Evolutionary conservation across 2,888 invertebrate genomes (phyloP).

Genomic region (Coleophora flavipennella): DNA sequence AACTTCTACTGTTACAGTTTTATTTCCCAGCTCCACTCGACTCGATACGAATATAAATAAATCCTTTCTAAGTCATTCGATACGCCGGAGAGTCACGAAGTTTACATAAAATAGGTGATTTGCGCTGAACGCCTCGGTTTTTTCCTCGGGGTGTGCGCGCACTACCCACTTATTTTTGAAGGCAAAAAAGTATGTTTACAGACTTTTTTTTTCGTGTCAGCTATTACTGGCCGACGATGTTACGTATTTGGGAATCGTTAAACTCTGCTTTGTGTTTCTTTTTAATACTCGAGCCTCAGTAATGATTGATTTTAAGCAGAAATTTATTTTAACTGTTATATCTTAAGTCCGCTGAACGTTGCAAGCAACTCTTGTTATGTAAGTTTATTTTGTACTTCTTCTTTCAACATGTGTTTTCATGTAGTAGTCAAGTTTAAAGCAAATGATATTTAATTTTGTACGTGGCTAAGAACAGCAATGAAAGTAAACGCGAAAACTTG

Average conservation of each 20-base stretch:
- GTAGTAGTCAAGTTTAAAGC: no score
- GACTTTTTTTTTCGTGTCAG: conserved; percentile 42
- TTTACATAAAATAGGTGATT: conserved; percentile 71
- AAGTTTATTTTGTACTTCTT: no score
- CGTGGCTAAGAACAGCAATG: neutral
- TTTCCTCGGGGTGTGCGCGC: conserved; percentile 36
- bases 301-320: conserved; percentile 38
- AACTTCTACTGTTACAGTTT: conserved; percentile 31
- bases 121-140: conserved; percentile 58
- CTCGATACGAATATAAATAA: conserved; percentile 53
- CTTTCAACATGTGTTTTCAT: no score
- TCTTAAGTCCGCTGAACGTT: no score
- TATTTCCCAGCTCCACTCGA: conserved; percentile 28
- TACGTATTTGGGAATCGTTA: conserved; percentile 41
- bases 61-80: conserved; percentile 69
- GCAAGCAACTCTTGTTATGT: no score
- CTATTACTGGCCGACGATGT: conserved; percentile 25
- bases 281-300: conserved; percentile 29
- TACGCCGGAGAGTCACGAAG: conserved; percentile 69
- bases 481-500: neutral
- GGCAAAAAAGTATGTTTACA: conserved; percentile 62
- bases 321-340: conserved; percentile 3
- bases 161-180: conserved; percentile 40
- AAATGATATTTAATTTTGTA: neutral
- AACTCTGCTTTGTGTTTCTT: conserved; percentile 48